Base-by-base conservation (phyloP, 2,797 vertebrate species). In the Argya squamiceps region DNA sequence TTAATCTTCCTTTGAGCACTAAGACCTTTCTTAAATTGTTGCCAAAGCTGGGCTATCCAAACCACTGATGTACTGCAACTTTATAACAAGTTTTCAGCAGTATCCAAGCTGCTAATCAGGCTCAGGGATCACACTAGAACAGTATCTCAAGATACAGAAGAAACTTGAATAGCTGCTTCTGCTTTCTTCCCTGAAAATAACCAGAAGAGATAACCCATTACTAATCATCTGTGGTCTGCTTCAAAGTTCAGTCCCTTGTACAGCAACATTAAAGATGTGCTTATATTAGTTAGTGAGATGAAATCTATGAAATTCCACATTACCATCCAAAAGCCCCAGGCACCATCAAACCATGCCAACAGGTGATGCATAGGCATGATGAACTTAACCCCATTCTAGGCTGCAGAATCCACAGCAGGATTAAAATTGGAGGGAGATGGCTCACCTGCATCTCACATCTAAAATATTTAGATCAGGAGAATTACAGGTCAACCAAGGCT, bases 271-370 rank as follows among this genome's bases (percentile, higher is more conserved):
- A 62, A 92, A 94, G 83, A 73, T 34, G 58, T 60, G 29, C 43
- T 91, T 89, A 18, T 53, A 80, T 64, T 83, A 94, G 56, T 56
- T 70, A 78, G 46, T 8, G 46, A 96, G 91, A 96, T 96, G 75
- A 84, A 96, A 95, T 95, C 96, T 96, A 84, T 75, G 58, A 93
- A 95, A 94, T 86, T 95, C 70, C 21, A 68, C 46, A 16, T 85
- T 81, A 83, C 34, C 46, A 68, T 92, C 43, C 81, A 92, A 85
- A 92, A 89, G 87, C 93, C 87, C 49, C 89, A 96, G 96, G 92
- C 96, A 84, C 19, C 55, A 88, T 65, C 50, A 62, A 84, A 53
- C 43, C 6, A 24, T 69, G 94, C 94, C 96, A 97, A 75, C 43
- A 88, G 49, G 43, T 75, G 65, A 87, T 0, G 39, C 44, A 80